Percentiles rank a stretch among this genome's conserved stretches.
Evolutionary conservation across 2,113 vertebrate genomes (phyloP).

Genomic region (Tachycineta bicolor): DNA sequence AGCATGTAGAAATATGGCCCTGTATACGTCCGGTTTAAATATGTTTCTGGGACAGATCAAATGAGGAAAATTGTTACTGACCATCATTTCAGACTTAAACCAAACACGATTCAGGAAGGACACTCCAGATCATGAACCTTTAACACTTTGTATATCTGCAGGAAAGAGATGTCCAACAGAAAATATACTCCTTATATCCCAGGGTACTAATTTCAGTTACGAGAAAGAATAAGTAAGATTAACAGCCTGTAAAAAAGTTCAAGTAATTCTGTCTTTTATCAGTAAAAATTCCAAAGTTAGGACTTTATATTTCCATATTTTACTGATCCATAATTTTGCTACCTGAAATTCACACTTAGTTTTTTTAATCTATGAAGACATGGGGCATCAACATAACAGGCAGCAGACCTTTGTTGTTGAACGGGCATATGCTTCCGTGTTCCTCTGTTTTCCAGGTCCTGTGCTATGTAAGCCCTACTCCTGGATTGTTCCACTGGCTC

Average conservation of each 20-base stretch:
- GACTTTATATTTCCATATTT: background rate
- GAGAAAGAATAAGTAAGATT: background rate
- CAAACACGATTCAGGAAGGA: background rate
- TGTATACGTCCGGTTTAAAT: background rate
- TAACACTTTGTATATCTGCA: background rate
- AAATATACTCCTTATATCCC: background rate
- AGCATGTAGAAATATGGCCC: background rate
- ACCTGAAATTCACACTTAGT: background rate
- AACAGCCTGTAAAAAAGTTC: background rate
- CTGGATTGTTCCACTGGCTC: background rate
- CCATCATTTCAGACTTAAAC: background rate
- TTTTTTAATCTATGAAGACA: background rate
- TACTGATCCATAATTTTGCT: background rate
- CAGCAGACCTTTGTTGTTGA: background rate
- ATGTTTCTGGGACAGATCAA: background rate
- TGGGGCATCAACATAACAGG: fast-evolving
- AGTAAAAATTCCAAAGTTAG: background rate
- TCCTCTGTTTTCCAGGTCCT: background rate
- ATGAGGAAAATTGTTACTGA: background rate
- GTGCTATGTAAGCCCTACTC: background rate
- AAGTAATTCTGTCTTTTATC: background rate
- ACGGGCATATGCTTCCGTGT: fast-evolving
- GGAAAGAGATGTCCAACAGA: background rate
- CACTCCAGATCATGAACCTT: background rate
- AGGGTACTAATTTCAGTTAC: background rate